These are phyloP conservation scores for Herminia tarsipennalis DNA, from an alignment of 2,888 invertebrate species.

Conservation along the genomic window DNA sequence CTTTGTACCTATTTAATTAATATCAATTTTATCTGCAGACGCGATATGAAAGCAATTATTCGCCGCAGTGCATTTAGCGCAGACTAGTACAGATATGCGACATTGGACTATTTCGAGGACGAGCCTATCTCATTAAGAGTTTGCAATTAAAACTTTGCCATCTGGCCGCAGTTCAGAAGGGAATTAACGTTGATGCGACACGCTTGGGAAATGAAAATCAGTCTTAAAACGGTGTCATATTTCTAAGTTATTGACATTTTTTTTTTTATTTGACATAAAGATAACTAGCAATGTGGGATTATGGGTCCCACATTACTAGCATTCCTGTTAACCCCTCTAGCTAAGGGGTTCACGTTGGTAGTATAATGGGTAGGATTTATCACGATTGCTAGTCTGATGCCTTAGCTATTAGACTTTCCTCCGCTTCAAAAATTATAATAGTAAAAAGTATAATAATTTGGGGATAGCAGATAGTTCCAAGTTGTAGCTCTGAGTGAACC, in stretches of 20 bases:
- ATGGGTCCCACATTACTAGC: no score
- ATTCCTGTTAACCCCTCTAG: no score
- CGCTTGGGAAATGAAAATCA: conserved; percentile 66
- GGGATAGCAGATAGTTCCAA: no score
- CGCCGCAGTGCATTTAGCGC: conserved; percentile 38
- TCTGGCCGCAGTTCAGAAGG: conserved; percentile 61
- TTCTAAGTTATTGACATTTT: conserved; percentile 1
- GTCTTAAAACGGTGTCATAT: conserved; percentile 43
- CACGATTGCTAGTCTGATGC: no score
- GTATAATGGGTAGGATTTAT: no score
- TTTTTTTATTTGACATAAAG: no score
- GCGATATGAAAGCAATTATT: conserved; percentile 36
- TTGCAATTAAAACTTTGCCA: conserved; percentile 77
- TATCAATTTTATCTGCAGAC: conserved; percentile 32
- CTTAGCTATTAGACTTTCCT: no score
- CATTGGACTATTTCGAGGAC: conserved; percentile 55
- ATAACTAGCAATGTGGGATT: no score
- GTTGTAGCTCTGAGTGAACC: no score
- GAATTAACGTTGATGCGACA: conserved; percentile 62
- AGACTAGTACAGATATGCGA: conserved; percentile 28
- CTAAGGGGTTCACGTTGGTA: no score
- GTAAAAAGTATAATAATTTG: no score
- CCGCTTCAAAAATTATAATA: no score
- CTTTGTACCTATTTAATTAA: conserved; percentile 26
- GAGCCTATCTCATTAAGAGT: conserved; percentile 73